Evolutionary conservation across 2,113 vertebrate species (phyloP).

Genomic region (Seriola quinqueradiata): DNA sequence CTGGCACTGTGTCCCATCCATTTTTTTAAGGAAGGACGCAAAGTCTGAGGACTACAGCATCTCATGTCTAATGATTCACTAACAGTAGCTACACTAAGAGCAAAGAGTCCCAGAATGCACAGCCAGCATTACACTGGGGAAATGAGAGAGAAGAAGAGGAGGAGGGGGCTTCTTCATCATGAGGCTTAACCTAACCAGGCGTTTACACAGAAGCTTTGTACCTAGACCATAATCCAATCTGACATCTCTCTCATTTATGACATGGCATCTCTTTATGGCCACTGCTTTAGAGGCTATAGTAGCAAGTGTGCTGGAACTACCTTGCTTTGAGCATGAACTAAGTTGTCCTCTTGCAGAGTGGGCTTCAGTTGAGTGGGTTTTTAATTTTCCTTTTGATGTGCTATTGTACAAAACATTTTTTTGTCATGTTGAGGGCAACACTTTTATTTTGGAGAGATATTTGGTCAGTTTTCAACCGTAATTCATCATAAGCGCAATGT

Average conservation of each 20-base stretch:
- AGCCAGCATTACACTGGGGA: constrained; percentile 25
- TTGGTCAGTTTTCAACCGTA: neutral
- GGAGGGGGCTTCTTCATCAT: constrained; percentile 49
- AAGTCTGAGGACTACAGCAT: constrained; percentile 7
- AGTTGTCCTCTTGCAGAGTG: constrained; percentile 14
- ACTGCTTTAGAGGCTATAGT: constrained; percentile 25
- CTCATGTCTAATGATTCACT: constrained; percentile 30
- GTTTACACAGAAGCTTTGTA: constrained; percentile 63
- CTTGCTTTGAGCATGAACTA: constrained; percentile 17
- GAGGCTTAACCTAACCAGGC: constrained; percentile 67
- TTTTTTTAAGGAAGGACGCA: neutral
- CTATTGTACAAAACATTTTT: neutral
- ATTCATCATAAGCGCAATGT: neutral
- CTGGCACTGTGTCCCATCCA: neutral
- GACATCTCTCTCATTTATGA: constrained; percentile 72
- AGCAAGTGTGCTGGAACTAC: constrained; percentile 52
- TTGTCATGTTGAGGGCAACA: neutral
- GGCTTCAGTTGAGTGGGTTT: neutral
- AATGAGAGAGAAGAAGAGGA: constrained; percentile 25
- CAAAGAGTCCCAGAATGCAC: constrained; percentile 26
- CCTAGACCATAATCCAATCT: constrained; percentile 62
- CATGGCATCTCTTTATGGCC: constrained; percentile 61
- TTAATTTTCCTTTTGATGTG: neutral
- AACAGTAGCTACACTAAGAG: constrained; percentile 15
- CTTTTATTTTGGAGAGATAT: neutral